phyloP scores from a whole-genome alignment of 2,888 invertebrate genomes.

The Urechis unicinctus region DNA sequence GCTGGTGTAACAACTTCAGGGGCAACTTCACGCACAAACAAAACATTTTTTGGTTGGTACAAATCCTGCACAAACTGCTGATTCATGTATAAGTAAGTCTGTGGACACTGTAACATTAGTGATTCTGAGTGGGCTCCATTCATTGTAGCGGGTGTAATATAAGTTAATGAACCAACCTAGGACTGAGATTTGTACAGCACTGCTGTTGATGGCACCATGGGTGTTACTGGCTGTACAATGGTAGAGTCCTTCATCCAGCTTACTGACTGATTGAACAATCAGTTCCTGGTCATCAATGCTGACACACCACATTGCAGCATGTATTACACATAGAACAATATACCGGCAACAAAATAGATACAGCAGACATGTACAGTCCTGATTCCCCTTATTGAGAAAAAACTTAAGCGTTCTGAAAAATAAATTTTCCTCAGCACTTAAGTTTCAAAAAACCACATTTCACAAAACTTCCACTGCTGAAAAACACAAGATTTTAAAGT shows the following conservation, averaged over 20 bases:
- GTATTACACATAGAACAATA: too few species aligned
- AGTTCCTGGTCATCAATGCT: conserved; percentile 36
- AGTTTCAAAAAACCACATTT: too few species aligned
- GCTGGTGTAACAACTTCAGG: conserved; percentile 7
- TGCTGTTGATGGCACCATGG: conserved; percentile 27
- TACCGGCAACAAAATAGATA: too few species aligned
- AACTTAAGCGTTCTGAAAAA: background rate
- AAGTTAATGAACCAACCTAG: conserved; percentile 36
- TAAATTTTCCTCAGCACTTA: too few species aligned
- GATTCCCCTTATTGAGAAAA: background rate
- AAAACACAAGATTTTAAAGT: too few species aligned
- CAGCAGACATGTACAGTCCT: too few species aligned
- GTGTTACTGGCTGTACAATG: conserved; percentile 32
- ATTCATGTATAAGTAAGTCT: background rate
- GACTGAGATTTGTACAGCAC: conserved; percentile 28
- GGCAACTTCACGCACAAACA: conserved; percentile 9
- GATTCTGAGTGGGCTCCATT: too few species aligned
- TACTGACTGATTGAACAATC: conserved; percentile 30
- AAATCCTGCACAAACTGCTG: background rate
- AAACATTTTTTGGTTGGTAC: too few species aligned
- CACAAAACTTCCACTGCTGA: too few species aligned
- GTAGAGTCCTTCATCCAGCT: conserved; percentile 35
- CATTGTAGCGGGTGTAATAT: too few species aligned
- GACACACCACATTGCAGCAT: too few species aligned
- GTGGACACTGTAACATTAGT: background rate